Base-by-base conservation (phyloP, 2,888 invertebrate species). In the Nasonia oneida region DNA sequence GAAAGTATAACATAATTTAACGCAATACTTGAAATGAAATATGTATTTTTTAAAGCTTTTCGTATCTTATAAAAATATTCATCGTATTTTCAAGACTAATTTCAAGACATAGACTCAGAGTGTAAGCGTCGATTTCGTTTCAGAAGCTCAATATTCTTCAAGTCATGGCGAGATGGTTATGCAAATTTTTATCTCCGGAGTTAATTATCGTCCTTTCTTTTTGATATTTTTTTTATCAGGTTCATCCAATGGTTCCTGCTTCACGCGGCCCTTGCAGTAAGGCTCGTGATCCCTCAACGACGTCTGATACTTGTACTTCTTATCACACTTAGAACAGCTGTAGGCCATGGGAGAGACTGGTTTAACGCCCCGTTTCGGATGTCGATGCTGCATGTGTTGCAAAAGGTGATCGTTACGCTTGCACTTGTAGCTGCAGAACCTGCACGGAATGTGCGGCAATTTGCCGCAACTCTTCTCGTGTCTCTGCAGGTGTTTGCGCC, bases 361-460 rank as follows among this genome's bases (percentile, higher is more conserved):
- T 23, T n/a, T 42, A 23, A 57, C 50, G 12, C 79, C 42, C 18
- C 29, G 6, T 18, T 77, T 77, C 0, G 77, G 77, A 53, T 85
- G 85, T 18, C 77, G 67, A 12, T 85, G 85, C n/a, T 77, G 74
- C 82, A 86, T 78, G 8, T 86, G 85, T 18, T 83, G 78, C 10
- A 29, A 75, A 5, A 86, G 79, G 15, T 82, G 82, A 12, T 86
- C 82, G 37, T 74, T 86, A 87, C 90, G 91, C 86, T 93, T 94
- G 76, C 91, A 92, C 86, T 92, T 93, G 86, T 93, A 93, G 10
- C 92, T 92, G 85, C 94, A 94, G 75, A 93, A 94, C 6, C 73
- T 76, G 64, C 84, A 87, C 12, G 67, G 29, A 3, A 85, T 82
- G n/a, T 79, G 84, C 2, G 82, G 79, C n/a, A n/a, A 64, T 18